Evolutionary conservation across 35 echinoderm and acorn worm species (phyloP).

Genomic region (Ophioderma brevispina): DNA sequence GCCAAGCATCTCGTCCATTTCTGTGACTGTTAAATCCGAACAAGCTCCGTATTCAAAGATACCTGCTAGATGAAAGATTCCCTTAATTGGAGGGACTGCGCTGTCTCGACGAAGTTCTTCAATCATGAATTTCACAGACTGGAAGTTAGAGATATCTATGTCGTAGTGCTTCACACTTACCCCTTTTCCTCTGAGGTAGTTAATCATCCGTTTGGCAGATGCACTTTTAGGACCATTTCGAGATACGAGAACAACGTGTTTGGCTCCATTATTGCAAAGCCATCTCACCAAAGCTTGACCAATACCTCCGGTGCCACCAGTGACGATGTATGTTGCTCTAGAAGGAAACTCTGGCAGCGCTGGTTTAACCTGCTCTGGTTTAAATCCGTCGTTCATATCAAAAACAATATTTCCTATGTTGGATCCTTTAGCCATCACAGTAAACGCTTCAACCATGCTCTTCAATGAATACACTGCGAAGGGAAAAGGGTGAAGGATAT

Average conservation of each 20-base stretch:
- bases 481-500: conserved; percentile 44
- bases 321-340: conserved; percentile 84
- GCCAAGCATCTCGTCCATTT: conserved; percentile 41
- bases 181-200: conserved; percentile 54
- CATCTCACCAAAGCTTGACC: conserved; percentile 71
- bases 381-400: conserved; percentile 38
- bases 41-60: conserved; percentile 28
- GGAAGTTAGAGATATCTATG: not conserved
- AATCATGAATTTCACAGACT: not conserved
- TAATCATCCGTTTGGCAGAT: conserved; percentile 31
- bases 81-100: conserved; percentile 37
- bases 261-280: conserved; percentile 78
- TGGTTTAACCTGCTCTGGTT: conserved; percentile 51
- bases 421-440: conserved; percentile 42
- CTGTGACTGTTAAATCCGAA: conserved; percentile 6
- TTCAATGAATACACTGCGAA: conserved; percentile 26
- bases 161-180: conserved; percentile 42
- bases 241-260: conserved; percentile 70
- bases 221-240: conserved; percentile 17
- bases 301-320: conserved; percentile 61
- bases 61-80: conserved; percentile 76
- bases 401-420: conserved; percentile 44
- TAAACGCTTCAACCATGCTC: conserved; percentile 30
- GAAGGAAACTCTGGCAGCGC: conserved; percentile 51
- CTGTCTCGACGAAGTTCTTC: not conserved